These are phyloP conservation scores for Hyphantria cunea DNA, from an alignment of 1,140 invertebrate genomes.

Conservation along the genomic window DNA sequence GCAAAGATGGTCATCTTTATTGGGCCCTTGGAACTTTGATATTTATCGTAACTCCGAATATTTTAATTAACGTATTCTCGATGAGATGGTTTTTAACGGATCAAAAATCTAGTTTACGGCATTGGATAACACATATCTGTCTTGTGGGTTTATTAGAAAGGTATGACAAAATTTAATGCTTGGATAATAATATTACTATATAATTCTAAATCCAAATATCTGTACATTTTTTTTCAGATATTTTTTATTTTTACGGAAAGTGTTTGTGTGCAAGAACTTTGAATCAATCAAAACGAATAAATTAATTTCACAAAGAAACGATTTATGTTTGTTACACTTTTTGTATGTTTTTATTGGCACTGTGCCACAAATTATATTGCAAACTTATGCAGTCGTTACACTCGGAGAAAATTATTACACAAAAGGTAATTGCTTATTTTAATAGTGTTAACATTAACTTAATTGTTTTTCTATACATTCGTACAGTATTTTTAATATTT, in stretches of 20 bases:
- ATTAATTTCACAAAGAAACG: slow-evolving; percentile 67
- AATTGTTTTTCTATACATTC: no score
- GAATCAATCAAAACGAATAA: slow-evolving; percentile 66
- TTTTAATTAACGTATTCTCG: slow-evolving; percentile 73
- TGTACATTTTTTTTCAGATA: slow-evolving; percentile 62
- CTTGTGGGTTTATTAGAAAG: slow-evolving; percentile 71
- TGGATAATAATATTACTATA: no score
- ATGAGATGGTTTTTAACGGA: slow-evolving; percentile 70
- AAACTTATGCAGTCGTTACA: slow-evolving; percentile 67
- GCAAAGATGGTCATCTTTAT: slow-evolving; percentile 63
- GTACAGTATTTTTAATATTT: no score
- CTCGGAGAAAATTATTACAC: slow-evolving; percentile 73
- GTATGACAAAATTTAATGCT: slow-evolving; percentile 43
- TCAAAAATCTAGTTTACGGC: slow-evolving; percentile 53
- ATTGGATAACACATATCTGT: slow-evolving; percentile 68
- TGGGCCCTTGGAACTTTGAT: slow-evolving; percentile 65
- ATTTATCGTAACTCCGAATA: slow-evolving; percentile 68
- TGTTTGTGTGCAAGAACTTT: slow-evolving; percentile 69
- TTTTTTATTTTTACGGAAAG: slow-evolving; percentile 66
- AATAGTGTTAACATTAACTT: background rate
- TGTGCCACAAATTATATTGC: slow-evolving; percentile 73
- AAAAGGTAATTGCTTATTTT: slow-evolving; percentile 57
- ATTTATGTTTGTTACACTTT: slow-evolving; percentile 71
- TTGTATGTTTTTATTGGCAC: slow-evolving; percentile 74
- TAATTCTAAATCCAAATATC: no score